A percentile compares a stretch with the other conserved stretches of the same genome.
These are phyloP conservation scores for Molorchus minor DNA, from an alignment of 2,888 invertebrate species.

Conservation along the genomic window DNA sequence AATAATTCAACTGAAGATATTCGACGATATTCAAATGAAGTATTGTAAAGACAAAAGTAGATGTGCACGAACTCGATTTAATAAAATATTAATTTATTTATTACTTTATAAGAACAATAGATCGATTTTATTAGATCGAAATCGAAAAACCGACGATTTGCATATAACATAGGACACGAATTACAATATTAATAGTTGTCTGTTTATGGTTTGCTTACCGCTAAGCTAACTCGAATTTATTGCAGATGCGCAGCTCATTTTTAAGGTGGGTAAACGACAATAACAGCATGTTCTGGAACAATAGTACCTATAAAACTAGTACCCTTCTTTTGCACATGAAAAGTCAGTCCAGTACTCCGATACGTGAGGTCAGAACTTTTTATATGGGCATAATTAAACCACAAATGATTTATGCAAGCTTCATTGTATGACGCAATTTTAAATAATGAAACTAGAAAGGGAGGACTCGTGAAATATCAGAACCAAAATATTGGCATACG, in stretches of 20 bases:
- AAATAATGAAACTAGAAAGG: too few species aligned
- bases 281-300: too few species aligned
- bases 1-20: slow-evolving; percentile 51
- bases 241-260: background rate
- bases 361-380: too few species aligned
- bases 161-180: slow-evolving; percentile 55
- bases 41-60: slow-evolving; percentile 54
- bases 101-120: slow-evolving; percentile 62
- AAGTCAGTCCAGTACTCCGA: too few species aligned
- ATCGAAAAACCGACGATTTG: slow-evolving; percentile 57
- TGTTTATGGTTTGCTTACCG: slow-evolving; percentile 40
- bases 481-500: too few species aligned
- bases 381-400: too few species aligned
- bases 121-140: slow-evolving; percentile 62
- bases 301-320: too few species aligned
- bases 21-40: slow-evolving; percentile 60
- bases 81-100: slow-evolving; percentile 62
- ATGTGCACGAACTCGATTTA: slow-evolving; percentile 55
- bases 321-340: too few species aligned
- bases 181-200: slow-evolving; percentile 54
- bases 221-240: slow-evolving; percentile 8
- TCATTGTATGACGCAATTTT: too few species aligned
- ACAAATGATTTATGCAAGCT: too few species aligned
- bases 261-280: too few species aligned
- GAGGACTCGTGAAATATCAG: too few species aligned